Evolutionary conservation across 1,140 invertebrate genomes (phyloP).

Genomic region (Mya arenaria): DNA sequence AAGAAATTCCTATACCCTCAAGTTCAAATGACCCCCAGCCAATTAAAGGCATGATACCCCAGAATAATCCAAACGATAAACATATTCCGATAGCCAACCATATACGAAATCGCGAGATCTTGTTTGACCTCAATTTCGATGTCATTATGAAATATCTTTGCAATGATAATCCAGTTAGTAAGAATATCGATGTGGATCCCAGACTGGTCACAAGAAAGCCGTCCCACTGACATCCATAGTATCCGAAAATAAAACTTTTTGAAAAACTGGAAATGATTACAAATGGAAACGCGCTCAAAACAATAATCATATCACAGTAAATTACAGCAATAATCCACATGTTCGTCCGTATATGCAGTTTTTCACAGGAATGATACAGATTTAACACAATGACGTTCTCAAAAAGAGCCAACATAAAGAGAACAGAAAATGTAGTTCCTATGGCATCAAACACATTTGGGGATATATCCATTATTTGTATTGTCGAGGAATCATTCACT

Average conservation of each 20-base stretch:
- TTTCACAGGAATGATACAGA: not conserved
- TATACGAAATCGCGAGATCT: not conserved
- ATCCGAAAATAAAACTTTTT: constrained; percentile 11
- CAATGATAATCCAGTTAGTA: constrained; percentile 10
- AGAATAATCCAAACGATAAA: constrained; percentile 5
- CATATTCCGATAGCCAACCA: not conserved
- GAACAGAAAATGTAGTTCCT: not conserved
- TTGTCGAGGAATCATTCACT: too few species aligned
- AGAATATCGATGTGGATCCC: not conserved
- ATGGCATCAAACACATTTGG: not conserved
- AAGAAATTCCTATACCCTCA: constrained; percentile 32
- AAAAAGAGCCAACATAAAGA: constrained; percentile 1
- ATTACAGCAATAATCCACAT: constrained; percentile 20
- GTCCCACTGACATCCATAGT: constrained; percentile 20
- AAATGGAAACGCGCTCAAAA: constrained; percentile 20
- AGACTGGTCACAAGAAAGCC: constrained; percentile 22
- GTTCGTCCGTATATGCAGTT: constrained; percentile 1
- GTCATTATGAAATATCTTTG: constrained; percentile 16
- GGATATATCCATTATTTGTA: too few species aligned
- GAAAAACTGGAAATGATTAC: not conserved
- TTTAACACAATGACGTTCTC: constrained; percentile 12
- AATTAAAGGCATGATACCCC: constrained; percentile 13
- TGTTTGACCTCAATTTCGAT: not conserved
- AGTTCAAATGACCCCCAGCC: constrained; percentile 23
- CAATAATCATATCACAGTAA: constrained; percentile 21